Percentiles rank a stretch among this genome's conserved stretches.
phyloP scores from a whole-genome alignment of 2,797 vertebrate genomes.

The Buceros bicornis region DNA sequence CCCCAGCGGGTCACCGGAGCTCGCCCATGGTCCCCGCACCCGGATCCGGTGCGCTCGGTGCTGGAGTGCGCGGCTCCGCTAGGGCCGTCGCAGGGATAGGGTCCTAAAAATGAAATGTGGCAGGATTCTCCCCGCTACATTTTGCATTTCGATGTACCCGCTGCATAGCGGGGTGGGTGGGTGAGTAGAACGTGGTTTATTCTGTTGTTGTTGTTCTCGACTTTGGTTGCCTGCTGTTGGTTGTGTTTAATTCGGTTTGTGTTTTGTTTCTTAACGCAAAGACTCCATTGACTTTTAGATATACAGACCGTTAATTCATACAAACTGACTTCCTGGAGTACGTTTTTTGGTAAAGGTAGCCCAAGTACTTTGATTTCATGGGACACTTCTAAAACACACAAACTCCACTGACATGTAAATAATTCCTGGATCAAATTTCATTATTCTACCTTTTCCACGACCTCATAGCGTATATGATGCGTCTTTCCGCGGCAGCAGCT shows the following conservation, averaged over 20 bases:
- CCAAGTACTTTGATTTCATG: background rate
- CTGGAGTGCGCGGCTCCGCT: accelerated
- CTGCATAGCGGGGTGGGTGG: no score
- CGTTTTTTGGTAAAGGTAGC: accelerated
- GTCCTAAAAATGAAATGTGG: background rate
- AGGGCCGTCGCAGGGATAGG: accelerated
- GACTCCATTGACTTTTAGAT: background rate
- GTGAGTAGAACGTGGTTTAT: no score
- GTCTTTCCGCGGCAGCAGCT: background rate
- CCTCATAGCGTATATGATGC: accelerated
- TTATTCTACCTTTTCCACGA: background rate
- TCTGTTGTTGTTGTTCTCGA: background rate
- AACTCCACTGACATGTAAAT: background rate
- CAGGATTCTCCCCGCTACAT: no score
- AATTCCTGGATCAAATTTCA: background rate
- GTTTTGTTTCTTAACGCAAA: background rate
- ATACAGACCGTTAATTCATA: background rate
- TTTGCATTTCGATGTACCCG: background rate
- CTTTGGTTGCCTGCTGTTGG: accelerated
- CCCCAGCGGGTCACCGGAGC: background rate
- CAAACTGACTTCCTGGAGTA: no score
- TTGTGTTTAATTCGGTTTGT: background rate
- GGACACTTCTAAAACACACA: background rate
- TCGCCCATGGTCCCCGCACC: no score
- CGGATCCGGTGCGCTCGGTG: accelerated